Percentiles rank a stretch among this genome's conserved stretches.
Conservation (phyloP, 2,113 vertebrate species). For the Rostratula benghalensis region DNA sequence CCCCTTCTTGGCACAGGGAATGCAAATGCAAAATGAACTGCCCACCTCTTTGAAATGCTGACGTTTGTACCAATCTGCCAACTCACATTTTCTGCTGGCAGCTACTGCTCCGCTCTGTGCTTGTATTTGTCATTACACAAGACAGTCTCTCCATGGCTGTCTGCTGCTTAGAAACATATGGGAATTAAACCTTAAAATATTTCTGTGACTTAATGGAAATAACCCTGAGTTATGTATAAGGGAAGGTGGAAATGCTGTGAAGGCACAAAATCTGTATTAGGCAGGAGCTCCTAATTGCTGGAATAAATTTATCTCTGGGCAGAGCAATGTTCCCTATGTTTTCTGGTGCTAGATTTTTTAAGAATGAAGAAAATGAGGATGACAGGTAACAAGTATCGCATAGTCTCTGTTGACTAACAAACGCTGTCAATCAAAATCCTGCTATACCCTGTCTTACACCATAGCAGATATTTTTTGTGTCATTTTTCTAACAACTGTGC, state of each 20-base stretch:
- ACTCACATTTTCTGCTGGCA: conserved; percentile 10
- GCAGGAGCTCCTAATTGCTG: neutral
- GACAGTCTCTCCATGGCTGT: neutral
- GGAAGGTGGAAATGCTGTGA: neutral
- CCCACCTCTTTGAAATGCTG: neutral
- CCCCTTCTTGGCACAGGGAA: neutral
- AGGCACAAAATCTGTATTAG: neutral
- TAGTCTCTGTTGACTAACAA: neutral
- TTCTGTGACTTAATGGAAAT: conserved; percentile 19
- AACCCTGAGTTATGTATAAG: neutral
- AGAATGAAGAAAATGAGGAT: neutral
- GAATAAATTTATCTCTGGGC: neutral
- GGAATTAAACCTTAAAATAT: conserved; percentile 5
- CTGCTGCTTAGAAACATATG: conserved; percentile 8
- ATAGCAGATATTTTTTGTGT: neutral
- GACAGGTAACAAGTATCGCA: neutral
- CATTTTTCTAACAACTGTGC: neutral
- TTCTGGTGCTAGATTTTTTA: neutral
- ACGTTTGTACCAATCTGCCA: neutral
- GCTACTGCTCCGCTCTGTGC: neutral
- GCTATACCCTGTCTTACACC: neutral
- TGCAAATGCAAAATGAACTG: neutral
- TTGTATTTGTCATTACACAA: neutral
- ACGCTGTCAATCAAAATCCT: neutral
- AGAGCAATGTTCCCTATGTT: neutral